Base-by-base conservation (phyloP, 2,888 invertebrate species). In the Melieria omissa region DNA sequence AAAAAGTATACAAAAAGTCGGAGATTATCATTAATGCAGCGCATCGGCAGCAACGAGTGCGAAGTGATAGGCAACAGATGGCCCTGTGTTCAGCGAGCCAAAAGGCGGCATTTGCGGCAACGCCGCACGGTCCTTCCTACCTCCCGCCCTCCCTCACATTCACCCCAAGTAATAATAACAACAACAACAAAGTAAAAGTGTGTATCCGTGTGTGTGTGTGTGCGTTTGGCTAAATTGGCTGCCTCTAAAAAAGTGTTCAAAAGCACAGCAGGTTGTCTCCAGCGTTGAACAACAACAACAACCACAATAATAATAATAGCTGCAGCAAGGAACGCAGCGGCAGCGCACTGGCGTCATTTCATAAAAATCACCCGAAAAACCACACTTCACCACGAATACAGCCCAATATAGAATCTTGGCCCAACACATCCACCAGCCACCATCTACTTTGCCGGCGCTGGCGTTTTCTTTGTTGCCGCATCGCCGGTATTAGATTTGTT, bases 61-160 rank as follows among this genome's bases (percentile, higher is more conserved):
- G 81, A 83, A 81, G 29, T 83, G 83, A 83, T 83, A 82, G 80
- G 81, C 77, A 83, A 78, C 83, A 83, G 83, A 83, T 83, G 83
- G 83, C 83, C 79, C 78, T 74, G 4, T 7, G 29, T 47, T 47
- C 46, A 42, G 47, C 47, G 16, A 46, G 54, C 41, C 54, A 54
- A 10, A 61, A 12, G 63, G 64, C 61, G 62, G 29, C 69, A 60
- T 67, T 60, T 58, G 60, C 47, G 6, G 58, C 42, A 47, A 9
- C 57, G 58, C 58, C 58, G 57, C 57, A 46, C 16, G 46, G 12
- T n/a, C 12, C 44, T 16, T 3, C n/a, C 41, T 14, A 44, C 29
- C 7, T 29, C 4, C 47, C 46, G 14, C 44, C 52, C 9, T 44
- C 10, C 45, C 12, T 7, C 5, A 16, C n/a, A 29, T 1, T 3